Base-by-base conservation (phyloP, 92 coral and sea anemone species). In the Porites evermanni region DNA sequence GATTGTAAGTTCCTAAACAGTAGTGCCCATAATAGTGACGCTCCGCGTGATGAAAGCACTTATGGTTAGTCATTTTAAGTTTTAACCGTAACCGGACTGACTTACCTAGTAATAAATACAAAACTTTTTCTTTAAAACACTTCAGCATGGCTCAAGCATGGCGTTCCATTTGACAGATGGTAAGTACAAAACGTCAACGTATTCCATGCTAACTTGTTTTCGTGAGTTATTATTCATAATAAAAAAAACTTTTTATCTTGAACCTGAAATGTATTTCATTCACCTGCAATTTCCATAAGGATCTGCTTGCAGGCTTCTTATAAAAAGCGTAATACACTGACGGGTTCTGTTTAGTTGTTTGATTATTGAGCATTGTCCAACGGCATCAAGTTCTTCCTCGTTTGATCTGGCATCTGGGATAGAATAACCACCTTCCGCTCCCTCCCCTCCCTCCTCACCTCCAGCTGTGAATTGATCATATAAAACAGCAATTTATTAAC, bases 231-330 rank as follows among this genome's bases (percentile, higher is more conserved):
- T 70, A 71, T 81, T 64, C 78, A 38, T 29, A 71, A 81, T 29
- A 56, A 81, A 71, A 74, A 51, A 4, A 26, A n/a, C 4, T 38
- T 38, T 38, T 38, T 3, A 38, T 38, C 0, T 38, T 38, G 6
- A 38, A 38, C 32, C 7, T 32, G 54, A 70, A 70, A 2, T 6
- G 16, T 20, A 29, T n/a, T 1, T 0, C 13, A 12, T 47, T 18
- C 13, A 90, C 93, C 93, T 90, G 70, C 93, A 90, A 69, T 90
- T 81, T 69, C 90, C 93, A 13, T 72, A 51, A 58, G 87, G 90
- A 69, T 90, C 82, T 11, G 70, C 77, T 21, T 80, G 87, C 29
- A 79, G 63, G 51, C 83, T 85, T 76, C 77, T 86, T 14, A 90
- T 68, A 69, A 90, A 89, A 38, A 51, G 47, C 1, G 93, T 86